Percentiles rank a stretch among this genome's conserved stretches.
Conservation (phyloP, 1,140 invertebrate genomes). For the Neodiprion virginianus region DNA sequence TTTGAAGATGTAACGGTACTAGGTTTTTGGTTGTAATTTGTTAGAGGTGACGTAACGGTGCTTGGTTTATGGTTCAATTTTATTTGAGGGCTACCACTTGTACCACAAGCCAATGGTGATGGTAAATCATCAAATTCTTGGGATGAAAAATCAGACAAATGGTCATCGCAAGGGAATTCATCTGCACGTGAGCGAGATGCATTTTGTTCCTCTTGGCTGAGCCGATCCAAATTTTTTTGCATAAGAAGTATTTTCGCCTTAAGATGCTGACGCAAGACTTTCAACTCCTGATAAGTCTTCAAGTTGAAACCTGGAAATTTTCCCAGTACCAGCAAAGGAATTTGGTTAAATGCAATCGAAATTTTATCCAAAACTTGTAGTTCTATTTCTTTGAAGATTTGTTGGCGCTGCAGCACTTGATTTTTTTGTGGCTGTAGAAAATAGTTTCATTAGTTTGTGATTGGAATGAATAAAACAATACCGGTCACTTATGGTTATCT, state of each 20-base stretch:
- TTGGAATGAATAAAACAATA: neutral
- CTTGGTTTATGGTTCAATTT: too few relatives aligned
- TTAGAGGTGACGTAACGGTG: neutral
- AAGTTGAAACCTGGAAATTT: neutral
- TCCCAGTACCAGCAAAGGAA: neutral
- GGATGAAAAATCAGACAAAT: neutral
- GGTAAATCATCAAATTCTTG: neutral
- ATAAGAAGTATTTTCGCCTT: neutral
- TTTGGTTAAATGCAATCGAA: neutral
- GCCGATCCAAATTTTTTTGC: neutral
- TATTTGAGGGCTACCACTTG: too few relatives aligned
- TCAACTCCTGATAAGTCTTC: neutral
- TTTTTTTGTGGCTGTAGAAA: neutral
- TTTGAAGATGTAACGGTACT: neutral
- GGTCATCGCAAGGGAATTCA: neutral
- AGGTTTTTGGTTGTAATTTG: neutral
- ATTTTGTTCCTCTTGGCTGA: neutral
- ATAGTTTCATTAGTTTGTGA: conserved; percentile 1
- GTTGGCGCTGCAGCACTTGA: conserved; percentile 2
- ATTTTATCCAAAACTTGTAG: neutral
- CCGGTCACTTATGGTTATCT: neutral
- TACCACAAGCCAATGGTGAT: neutral
- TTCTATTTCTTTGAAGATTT: neutral
- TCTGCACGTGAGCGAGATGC: neutral
- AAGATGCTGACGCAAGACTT: neutral